Base-by-base conservation (phyloP, 2,888 invertebrate genomes). In the Adelognathus sp. region DNA sequence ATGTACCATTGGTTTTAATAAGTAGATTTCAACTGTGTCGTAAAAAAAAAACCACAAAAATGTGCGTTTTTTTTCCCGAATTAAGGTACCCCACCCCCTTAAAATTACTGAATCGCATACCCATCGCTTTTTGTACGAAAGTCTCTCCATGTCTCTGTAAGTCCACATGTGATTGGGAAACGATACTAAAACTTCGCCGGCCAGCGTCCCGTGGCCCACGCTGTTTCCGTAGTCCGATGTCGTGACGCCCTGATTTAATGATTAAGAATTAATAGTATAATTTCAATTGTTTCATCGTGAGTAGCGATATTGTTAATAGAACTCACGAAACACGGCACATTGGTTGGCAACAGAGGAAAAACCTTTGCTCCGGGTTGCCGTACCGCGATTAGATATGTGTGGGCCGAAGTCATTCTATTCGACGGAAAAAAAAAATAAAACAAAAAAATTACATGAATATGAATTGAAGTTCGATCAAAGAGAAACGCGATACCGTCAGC, bases 191-290 rank as follows among this genome's bases (percentile, higher is more conserved):
- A 94, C 86, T 86, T 94, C 93, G 3, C 94, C 94, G 44, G 92
- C 91, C 52, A 91, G 85, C 76, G 92, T 93, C 1, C 92, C 92
- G 73, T 93, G 93, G 2, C 93, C 90, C 39, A 93, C 85, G 11
- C 92, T 89, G 85, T 94, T 94, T 9, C 92, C 88, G 91, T 93
- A 93, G 83, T 93, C 93, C 73, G 92, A 93, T 36, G 88, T 86
- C 3, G 92, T 88, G 16, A 93, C 76, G 9, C 90, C 81, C 86
- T 90, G 86, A 50, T n/a, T 3, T 76, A 6, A 44, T 69, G 7
- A 41, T 52, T 54, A 54, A 41, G 31, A 31, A 74, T 56, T 44
- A 16, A 14, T 58, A 11, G 16, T 58, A 54, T 69, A 11, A 27
- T 70, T 64, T 58, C 27, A 18, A 9, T 64, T 33, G 41, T 54